Percentiles rank a stretch among this genome's conserved stretches.
phyloP scores from a whole-genome alignment of 2,888 invertebrate species.

The Lasioglossum calceatum region DNA sequence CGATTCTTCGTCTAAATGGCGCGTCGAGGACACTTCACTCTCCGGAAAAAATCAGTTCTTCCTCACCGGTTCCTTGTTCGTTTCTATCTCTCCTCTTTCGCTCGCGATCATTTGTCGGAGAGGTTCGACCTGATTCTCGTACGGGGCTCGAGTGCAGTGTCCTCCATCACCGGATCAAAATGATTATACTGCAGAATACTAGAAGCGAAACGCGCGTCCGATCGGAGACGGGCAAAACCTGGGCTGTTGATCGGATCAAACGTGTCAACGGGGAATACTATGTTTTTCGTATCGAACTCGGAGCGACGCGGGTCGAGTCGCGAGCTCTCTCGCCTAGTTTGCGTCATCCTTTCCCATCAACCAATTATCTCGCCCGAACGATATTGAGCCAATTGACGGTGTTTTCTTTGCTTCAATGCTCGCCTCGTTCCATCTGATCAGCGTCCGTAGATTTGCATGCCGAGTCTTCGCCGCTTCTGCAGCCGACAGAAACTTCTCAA shows the following conservation, averaged over 20 bases:
- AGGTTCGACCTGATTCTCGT: neutral
- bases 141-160: slow-evolving; percentile 40
- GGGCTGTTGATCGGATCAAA: neutral
- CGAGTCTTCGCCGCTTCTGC: neutral
- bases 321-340: neutral
- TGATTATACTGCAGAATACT: slow-evolving; percentile 65
- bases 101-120: neutral
- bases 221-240: neutral
- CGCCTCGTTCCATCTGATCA: neutral
- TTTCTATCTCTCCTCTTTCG: neutral
- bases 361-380: neutral
- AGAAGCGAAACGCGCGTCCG: slow-evolving; percentile 47
- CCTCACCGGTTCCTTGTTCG: neutral
- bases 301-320: neutral
- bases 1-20: slow-evolving; percentile 54
- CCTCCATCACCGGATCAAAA: slow-evolving; percentile 37
- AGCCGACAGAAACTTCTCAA: neutral
- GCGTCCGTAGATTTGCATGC: neutral
- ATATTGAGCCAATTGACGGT: slow-evolving; percentile 10
- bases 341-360: neutral
- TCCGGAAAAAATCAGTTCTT: neutral
- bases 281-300: neutral
- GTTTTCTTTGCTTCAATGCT: neutral
- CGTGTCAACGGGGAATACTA: slow-evolving; percentile 7
- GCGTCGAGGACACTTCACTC: slow-evolving; percentile 61